These are phyloP conservation scores for Strigamia crassipes DNA, from an alignment of 2,888 invertebrate genomes.

Conservation along the genomic window DNA sequence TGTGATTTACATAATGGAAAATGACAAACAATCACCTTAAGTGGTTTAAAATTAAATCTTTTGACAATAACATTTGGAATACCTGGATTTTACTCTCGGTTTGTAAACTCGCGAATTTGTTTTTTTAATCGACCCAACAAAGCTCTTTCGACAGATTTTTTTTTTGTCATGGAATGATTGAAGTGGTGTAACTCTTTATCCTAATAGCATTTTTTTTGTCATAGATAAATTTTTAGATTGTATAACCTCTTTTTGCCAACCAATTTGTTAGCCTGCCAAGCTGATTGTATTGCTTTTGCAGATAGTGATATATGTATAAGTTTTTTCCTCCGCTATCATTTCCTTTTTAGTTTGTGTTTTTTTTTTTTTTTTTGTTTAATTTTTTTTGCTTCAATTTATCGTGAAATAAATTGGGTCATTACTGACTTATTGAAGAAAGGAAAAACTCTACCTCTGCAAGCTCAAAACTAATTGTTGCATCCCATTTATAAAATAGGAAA, in stretches of 20 bases:
- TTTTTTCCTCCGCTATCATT: background rate
- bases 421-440: background rate
- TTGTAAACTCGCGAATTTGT: background rate
- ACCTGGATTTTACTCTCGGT: too few relatives aligned
- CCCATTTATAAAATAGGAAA: background rate
- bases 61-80: too few relatives aligned
- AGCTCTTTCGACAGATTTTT: background rate
- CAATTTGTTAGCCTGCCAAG: slow-evolving; percentile 39
- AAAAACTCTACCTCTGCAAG: background rate
- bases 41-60: too few relatives aligned
- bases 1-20: too few relatives aligned
- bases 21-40: too few relatives aligned
- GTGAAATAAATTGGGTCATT: background rate
- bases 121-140: background rate
- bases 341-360: background rate
- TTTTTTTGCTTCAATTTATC: slow-evolving; percentile 3
- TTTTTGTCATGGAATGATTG: background rate
- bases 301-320: slow-evolving; percentile 17
- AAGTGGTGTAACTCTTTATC: slow-evolving; percentile 24
- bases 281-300: slow-evolving; percentile 19
- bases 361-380: too few relatives aligned
- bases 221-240: slow-evolving; percentile 31
- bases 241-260: slow-evolving; percentile 12
- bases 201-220: slow-evolving; percentile 17
- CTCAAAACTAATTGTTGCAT: background rate